Percentiles rank a stretch among this genome's conserved stretches.
Evolutionary conservation across 2,888 invertebrate genomes (phyloP).

Genomic region (Bedellia somnulentella): DNA sequence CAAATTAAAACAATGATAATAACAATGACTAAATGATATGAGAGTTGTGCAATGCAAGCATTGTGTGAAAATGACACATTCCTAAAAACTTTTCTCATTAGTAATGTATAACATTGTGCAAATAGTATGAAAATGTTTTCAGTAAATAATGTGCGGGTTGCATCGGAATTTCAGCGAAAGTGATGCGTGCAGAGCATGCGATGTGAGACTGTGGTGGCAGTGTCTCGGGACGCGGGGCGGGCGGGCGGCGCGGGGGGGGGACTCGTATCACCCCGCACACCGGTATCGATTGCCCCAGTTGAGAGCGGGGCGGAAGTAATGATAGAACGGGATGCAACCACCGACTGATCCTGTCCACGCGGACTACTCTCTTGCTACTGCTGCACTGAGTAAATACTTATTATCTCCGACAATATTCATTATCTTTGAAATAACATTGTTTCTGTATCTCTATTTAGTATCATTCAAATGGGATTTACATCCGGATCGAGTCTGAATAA

Average conservation of each 20-base stretch:
- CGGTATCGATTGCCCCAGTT: constrained; percentile 69
- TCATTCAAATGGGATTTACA: too few species aligned
- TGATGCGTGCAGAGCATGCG: constrained; percentile 39
- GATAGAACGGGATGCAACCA: constrained; percentile 59
- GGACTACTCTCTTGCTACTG: constrained; percentile 38
- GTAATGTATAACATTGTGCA: too few species aligned
- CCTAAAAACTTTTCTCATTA: too few species aligned
- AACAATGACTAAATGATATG: too few species aligned
- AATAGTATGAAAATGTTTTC: background rate
- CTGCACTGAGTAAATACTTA: constrained; percentile 53
- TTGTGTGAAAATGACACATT: too few species aligned
- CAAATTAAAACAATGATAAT: too few species aligned
- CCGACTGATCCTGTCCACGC: constrained; percentile 33
- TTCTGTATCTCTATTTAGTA: too few species aligned
- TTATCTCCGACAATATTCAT: constrained; percentile 46
- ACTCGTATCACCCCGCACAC: constrained; percentile 23
- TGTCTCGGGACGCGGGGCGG: constrained; percentile 19
- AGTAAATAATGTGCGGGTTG: constrained; percentile 12
- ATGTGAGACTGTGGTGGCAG: constrained; percentile 11
- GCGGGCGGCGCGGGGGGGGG: constrained; percentile 18
- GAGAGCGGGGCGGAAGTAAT: constrained; percentile 59
- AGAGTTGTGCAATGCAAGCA: too few species aligned
- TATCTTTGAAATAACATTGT: too few species aligned
- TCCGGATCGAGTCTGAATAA: too few species aligned
- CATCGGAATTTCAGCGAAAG: constrained; percentile 42